Conservation (phyloP, 1,140 invertebrate genomes). For the Hyposmocoma kahamanoa region DNA sequence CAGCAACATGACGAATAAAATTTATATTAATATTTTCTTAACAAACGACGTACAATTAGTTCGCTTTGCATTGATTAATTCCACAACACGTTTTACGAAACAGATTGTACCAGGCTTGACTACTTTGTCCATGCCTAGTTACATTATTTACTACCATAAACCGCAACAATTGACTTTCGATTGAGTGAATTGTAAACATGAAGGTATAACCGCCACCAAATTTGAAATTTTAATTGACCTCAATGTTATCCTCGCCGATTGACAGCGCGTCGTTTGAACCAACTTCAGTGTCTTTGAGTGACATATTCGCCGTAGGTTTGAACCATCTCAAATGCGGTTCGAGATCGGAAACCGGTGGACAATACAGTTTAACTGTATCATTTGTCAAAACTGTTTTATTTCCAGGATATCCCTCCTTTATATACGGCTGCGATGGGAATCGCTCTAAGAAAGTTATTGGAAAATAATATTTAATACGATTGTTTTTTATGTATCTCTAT, state of each 20-base stretch:
- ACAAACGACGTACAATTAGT: no score
- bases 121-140: no score
- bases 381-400: conserved; percentile 85
- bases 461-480: not conserved
- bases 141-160: no score
- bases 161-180: no score
- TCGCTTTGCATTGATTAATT: no score
- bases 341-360: conserved; percentile 82
- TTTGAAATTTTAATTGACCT: conserved; percentile 56
- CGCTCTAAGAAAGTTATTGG: conserved; percentile 81
- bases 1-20: no score
- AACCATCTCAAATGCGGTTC: conserved; percentile 86
- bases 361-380: conserved; percentile 81
- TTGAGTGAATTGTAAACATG: no score
- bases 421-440: conserved; percentile 85
- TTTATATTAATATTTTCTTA: no score
- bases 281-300: conserved; percentile 50
- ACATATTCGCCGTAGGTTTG: conserved; percentile 58
- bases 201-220: no score
- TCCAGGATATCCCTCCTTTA: conserved; percentile 83
- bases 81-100: no score
- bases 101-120: no score
- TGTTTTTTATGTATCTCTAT: not conserved
- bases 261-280: conserved; percentile 71
- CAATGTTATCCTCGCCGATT: conserved; percentile 73